Evolutionary conservation across 53 echinoderm and acorn worm genomes (phyloP), one percentile per base, ranked within the genome.

Genomic region (Mesocentrotus franciscanus): DNA sequence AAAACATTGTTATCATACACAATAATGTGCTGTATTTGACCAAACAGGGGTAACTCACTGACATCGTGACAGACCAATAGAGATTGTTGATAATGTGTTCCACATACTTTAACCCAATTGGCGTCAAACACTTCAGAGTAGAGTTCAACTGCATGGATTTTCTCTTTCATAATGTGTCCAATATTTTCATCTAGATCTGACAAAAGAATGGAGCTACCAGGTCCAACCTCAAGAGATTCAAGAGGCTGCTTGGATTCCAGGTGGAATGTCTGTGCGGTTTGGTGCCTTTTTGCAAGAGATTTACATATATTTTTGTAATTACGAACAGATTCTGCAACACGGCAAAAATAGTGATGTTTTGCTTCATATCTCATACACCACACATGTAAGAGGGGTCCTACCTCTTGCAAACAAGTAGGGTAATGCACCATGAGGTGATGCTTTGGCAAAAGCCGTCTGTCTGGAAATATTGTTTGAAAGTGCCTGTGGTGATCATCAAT

Each of bases 321-420:
- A 8, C 71, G 74, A 60, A 33, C 39, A n/a, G 64, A 30, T 32
- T 92, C 94, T 71, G 96, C 96, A 93, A 95, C 66, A 34, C 78
- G 74, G 76, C 96, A 89, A 62, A 95, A 94, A 56, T 96, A 96
- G 33, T 96, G 56, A 91, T 96, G 96, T 81, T 96, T 96, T 42
- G 96, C 96, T 72, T 96, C 96, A 56, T 96, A 96, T 57, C 96
- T 78, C 96, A 96, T 96, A 89, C 96, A 96, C 96, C 96, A 96
- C 10, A 96, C 96, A 94, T 96, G 96, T 26, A 96, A 33, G 6
- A 96, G 96, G 24, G 97, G 96, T 14, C 96, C 96, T 29, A 96
- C 74, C 32, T 96, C 58, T 85, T 78, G 33, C 34, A 96, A 71
- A 92, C 95, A 97, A 18, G 96, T 97, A 18, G 97, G 96, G 75